phyloP scores from a whole-genome alignment of 2,888 invertebrate genomes.

The Eilema sororculum region DNA sequence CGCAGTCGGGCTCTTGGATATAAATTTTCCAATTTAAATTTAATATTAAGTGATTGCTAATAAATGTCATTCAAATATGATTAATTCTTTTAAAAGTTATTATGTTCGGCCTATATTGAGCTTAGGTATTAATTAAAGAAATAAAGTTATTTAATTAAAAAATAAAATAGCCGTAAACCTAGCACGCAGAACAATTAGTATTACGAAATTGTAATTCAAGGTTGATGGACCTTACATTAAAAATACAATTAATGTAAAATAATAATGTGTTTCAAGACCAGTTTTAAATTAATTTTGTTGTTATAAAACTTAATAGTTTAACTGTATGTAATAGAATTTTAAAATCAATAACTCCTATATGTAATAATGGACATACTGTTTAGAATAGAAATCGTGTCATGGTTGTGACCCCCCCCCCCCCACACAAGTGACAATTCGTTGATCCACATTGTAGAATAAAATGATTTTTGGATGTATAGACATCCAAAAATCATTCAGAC shows the following conservation, averaged over 20 bases:
- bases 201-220: not conserved
- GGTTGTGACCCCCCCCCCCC: no score
- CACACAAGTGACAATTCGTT: no score
- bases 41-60: not conserved
- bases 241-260: not conserved
- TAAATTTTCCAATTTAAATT: not conserved
- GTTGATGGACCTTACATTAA: not conserved
- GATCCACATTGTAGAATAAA: no score
- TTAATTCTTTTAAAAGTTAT: not conserved
- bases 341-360: not conserved
- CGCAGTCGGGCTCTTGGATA: not conserved
- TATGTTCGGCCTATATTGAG: not conserved
- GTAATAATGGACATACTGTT: no score
- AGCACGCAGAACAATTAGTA: not conserved
- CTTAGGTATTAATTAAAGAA: conserved; percentile 1
- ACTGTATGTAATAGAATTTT: not conserved
- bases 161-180: not conserved
- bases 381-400: no score
- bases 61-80: not conserved
- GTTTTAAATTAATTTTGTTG: no score
- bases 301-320: not conserved
- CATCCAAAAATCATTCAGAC: no score
- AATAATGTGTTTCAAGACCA: not conserved
- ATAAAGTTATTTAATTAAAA: not conserved
- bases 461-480: no score